Evolutionary conservation across 2,113 vertebrate species (phyloP).

Genomic region (Ceratotherium simum): DNA sequence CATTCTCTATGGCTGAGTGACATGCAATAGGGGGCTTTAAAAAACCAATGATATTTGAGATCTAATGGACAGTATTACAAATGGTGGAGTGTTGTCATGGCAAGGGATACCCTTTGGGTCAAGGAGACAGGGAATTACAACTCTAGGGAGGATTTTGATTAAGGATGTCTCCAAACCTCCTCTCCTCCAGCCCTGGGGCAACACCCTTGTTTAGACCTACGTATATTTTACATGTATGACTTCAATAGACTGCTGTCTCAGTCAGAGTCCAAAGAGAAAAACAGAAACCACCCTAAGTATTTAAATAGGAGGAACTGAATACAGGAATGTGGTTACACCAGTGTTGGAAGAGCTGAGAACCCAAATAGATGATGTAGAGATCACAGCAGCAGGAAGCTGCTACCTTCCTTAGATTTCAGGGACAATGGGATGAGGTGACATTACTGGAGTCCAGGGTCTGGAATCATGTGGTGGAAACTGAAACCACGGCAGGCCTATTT

Average conservation of each 20-base stretch:
- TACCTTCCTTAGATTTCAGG: neutral
- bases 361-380: neutral
- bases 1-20: neutral
- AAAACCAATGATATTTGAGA: neutral
- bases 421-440: neutral
- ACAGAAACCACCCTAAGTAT: neutral
- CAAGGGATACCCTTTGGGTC: neutral
- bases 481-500: neutral
- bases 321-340: neutral
- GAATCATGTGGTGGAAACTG: neutral
- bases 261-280: neutral
- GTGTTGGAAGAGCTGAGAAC: neutral
- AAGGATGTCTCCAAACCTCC: neutral
- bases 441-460: neutral
- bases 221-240: neutral
- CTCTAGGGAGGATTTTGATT: neutral
- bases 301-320: neutral
- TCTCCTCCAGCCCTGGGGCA: neutral
- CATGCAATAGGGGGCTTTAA: neutral
- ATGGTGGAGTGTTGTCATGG: neutral
- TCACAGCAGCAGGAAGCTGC: neutral
- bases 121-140: neutral
- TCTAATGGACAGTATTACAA: neutral
- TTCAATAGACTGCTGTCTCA: neutral
- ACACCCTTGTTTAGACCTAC: neutral